phyloP scores from a whole-genome alignment of 2,113 vertebrate genomes.

The Colinus virginianus region DNA sequence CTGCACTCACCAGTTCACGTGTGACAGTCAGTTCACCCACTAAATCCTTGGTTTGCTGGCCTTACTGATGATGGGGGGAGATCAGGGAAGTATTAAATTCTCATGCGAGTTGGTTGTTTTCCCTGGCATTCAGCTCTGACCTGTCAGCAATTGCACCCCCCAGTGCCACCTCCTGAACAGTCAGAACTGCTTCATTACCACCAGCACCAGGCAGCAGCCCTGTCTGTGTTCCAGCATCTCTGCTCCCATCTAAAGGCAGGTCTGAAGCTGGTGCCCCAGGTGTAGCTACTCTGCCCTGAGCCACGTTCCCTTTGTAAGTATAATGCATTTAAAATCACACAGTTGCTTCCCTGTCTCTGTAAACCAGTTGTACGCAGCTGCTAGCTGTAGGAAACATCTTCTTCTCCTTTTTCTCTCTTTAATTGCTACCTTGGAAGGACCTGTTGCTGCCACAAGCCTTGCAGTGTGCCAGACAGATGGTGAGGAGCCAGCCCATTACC shows the following conservation, averaged over 20 bases:
- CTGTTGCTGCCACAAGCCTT: slow-evolving; percentile 39
- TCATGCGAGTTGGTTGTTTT: slow-evolving; percentile 39
- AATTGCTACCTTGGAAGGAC: slow-evolving; percentile 26
- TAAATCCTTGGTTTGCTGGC: neutral
- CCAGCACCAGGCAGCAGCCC: neutral
- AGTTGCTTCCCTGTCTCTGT: neutral
- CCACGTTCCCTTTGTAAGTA: neutral
- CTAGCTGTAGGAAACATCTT: neutral
- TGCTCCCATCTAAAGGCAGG: neutral
- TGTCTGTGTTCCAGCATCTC: neutral
- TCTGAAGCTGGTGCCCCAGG: neutral
- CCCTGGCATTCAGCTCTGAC: slow-evolving; percentile 36
- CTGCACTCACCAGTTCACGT: neutral
- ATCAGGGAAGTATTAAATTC: slow-evolving; percentile 40
- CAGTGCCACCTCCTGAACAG: slow-evolving; percentile 41
- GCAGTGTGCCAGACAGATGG: slow-evolving; percentile 57
- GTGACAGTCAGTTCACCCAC: neutral
- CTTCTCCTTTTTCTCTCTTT: neutral
- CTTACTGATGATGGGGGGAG: neutral
- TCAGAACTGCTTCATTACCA: neutral
- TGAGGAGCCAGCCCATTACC: slow-evolving; percentile 54
- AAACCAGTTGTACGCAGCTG: neutral
- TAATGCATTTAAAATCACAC: neutral
- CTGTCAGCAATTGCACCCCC: slow-evolving; percentile 45
- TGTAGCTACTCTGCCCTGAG: neutral